A percentile compares a stretch with the other conserved stretches of the same genome.
Evolutionary conservation across 2,888 invertebrate genomes (phyloP).

Genomic region (Crematogaster levior): DNA sequence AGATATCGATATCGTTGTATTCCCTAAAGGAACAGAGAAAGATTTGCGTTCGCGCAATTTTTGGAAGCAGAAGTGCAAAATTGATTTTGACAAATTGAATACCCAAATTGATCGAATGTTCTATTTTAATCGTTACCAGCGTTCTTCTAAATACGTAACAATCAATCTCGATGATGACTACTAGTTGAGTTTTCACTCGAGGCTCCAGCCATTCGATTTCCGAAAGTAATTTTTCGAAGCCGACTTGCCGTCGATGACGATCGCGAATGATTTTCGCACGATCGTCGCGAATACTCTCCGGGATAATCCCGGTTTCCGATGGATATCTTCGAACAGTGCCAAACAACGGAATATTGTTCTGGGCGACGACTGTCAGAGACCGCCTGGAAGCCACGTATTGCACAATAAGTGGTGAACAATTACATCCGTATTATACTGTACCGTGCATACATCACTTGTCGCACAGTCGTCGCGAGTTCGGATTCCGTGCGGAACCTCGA

Average conservation of each 20-base stretch:
- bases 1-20: background rate
- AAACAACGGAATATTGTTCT: background rate
- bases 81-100: too few relatives aligned
- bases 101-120: background rate
- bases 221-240: background rate
- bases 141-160: too few relatives aligned
- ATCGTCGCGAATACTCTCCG: background rate
- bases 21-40: background rate
- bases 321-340: too few relatives aligned
- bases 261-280: background rate
- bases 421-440: constrained; percentile 76
- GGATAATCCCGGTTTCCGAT: background rate
- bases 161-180: background rate
- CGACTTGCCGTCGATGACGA: background rate
- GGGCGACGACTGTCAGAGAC: constrained; percentile 40
- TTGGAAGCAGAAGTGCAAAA: too few relatives aligned
- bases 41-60: too few relatives aligned
- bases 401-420: constrained; percentile 79
- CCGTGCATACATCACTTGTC: constrained; percentile 65
- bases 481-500: too few relatives aligned
- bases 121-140: background rate
- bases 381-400: constrained; percentile 73
- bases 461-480: constrained; percentile 61
- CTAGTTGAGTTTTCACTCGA: background rate
- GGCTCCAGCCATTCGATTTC: background rate